Conservation (phyloP, 2,888 invertebrate genomes). For the Melipona beecheii region DNA sequence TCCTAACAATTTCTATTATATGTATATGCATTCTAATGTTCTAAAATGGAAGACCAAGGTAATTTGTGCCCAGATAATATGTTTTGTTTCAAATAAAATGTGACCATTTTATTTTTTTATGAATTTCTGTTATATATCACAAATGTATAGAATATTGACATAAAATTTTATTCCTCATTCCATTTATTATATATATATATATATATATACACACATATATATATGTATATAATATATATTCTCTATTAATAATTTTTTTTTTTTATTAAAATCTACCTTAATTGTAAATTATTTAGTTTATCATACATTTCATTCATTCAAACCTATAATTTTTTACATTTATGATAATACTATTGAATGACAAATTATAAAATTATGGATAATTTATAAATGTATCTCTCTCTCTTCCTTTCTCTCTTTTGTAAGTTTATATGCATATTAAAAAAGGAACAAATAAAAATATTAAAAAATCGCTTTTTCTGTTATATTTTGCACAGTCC, state of each 20-base stretch:
- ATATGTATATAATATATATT: conserved; percentile 9
- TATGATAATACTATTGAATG: conserved; percentile 43
- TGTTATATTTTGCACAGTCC: conserved; percentile 18
- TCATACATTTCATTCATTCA: conserved; percentile 55
- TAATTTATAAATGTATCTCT: conserved; percentile 49
- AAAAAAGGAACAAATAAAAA: conserved; percentile 64
- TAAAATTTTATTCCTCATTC: conserved; percentile 48
- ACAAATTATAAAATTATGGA: conserved; percentile 34
- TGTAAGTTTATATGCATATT: conserved; percentile 41
- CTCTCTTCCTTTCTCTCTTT: conserved; percentile 16
- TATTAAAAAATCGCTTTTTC: conserved; percentile 8
- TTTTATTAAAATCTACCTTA: conserved; percentile 58
- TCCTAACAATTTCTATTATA: conserved; percentile 20
- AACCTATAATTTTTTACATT: conserved; percentile 45
- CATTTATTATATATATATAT: conserved; percentile 47
- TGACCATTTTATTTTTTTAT: conserved; percentile 40
- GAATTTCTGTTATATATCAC: conserved; percentile 20
- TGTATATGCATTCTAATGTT: conserved; percentile 31
- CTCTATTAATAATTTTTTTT: conserved; percentile 34
- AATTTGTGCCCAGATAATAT: conserved; percentile 57
- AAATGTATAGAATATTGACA: conserved; percentile 65
- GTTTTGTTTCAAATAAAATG: conserved; percentile 53
- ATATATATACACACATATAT: conserved; percentile 28
- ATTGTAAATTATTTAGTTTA: conserved; percentile 38
- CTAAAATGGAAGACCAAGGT: conserved; percentile 64